Base-by-base conservation (phyloP, 1,140 invertebrate genomes). In the Adelges cooleyi region DNA sequence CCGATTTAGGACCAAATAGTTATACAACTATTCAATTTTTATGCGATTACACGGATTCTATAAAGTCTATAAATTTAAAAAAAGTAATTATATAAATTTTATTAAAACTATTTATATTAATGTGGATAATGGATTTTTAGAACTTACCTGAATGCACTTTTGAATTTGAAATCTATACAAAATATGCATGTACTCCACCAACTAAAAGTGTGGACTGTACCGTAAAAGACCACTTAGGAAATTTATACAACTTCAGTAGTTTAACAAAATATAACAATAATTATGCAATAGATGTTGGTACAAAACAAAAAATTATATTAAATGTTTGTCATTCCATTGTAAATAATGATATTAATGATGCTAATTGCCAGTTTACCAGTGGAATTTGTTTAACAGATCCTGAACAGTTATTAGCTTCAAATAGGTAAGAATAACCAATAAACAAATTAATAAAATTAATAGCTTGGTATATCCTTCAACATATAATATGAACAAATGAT, bases 291-390 rank as follows among this genome's bases (percentile, higher is more conserved):
- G 2, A 10, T 9, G 20, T 29, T n/a, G n/a, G 3, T n/a, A 11
- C 11, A 18, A 33, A 22, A 1, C 42, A 29, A 46, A 62, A 29
- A 48, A 62, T 62, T 29, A 15, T 62, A 8, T 46, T 62, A 46
- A 62, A 62, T 62, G 40, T 62, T 46, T 62, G 56, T 18, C 56
- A 62, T 48, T 62, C 56, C 22, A 25, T 62, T 20, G 33, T 62
- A 29, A 62, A 62, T 23, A 62, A 62, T 62, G 23, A 46, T 20
- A 48, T 62, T 33, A 17, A 62, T 33, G 56, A 11, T 8, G 15
- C 29, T n/a, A 10, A 48, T 33, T 62, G 56, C 33, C 25, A 62
- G 15, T 20, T 29, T 2, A 46, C 9, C 20, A 62, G 56, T 46
- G 56, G 56, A 33, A 17, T 62, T 1, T 62, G 56, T 48, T 62